Evolutionary conservation across 1,140 invertebrate genomes (phyloP).

Genomic region (Orchestia grillus): DNA sequence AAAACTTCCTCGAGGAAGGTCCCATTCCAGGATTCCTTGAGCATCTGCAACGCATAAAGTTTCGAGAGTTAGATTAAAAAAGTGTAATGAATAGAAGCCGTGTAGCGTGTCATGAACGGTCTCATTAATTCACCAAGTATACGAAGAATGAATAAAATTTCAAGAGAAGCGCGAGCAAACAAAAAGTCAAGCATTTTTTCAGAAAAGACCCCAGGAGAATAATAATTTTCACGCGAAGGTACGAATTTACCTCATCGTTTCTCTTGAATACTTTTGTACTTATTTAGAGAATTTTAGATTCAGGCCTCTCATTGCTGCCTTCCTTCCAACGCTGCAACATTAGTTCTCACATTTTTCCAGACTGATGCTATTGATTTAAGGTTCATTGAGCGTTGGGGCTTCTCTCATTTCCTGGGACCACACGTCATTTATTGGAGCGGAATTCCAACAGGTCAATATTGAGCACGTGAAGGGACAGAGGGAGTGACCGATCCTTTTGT

Average conservation of each 20-base stretch:
- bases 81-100: neutral
- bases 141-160: neutral
- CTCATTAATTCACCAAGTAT: neutral
- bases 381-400: too few relatives aligned
- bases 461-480: neutral
- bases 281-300: neutral
- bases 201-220: neutral
- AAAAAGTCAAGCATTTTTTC: neutral
- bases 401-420: neutral
- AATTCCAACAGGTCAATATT: neutral
- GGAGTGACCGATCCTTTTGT: neutral
- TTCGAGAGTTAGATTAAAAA: neutral
- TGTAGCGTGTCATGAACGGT: neutral
- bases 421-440: neutral
- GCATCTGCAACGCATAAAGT: constrained; percentile 7
- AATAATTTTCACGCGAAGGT: neutral
- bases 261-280: neutral
- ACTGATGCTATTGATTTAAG: neutral
- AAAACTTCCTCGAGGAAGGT: neutral
- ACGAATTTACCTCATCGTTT: neutral
- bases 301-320: neutral
- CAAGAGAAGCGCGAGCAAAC: neutral
- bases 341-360: neutral
- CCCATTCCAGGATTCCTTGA: neutral
- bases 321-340: neutral